Evolutionary conservation across 2,113 vertebrate species (phyloP), one percentile per base, ranked within the genome.

Genomic region (Corythornis cristatus): DNA sequence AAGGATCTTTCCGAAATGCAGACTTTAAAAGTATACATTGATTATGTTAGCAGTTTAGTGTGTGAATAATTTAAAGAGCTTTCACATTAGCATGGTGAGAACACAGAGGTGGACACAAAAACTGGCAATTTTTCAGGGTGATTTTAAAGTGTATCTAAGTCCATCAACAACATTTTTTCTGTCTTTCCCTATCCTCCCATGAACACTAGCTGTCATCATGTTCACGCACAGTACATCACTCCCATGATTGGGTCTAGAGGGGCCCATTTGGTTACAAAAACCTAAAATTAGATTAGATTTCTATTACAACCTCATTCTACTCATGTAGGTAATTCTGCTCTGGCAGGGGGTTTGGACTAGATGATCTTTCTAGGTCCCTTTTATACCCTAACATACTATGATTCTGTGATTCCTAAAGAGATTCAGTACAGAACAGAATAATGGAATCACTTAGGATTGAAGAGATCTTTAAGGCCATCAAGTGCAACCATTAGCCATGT

Each of bases 221-320:
- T 31, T 6, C n/a, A 20, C 3, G 0, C 7, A 7, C 10, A 42
- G 18, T 15, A 25, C 6, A 0, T 23, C 6, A 17, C 5, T 37
- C 26, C 43, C 29, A 15, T 1, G 0, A 23, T 3, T 12, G 1
- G 33, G 28, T 16, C 25, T 42, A 22, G 28, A 31, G 29, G 14
- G 25, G 26, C 31, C 26, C 61, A 58, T 12, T 26, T 4, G 2
- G 16, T 9, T 17, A 74, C 29, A 31, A n/a, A 66, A 42, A 22
- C 31, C 22, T 15, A 50, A 56, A 68, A 65, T 33, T 33, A 33
- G 3, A 5, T 1, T 3, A 50, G 28, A 25, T 14, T 4, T 18
- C 45, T 56, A 61, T 43, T 50, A 16, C 3, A 26, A 9, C 13
- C 51, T 80, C 29, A 14, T 37, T 37, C 37, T 37, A 37, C 9